phyloP scores from a whole-genome alignment of 2,113 vertebrate genomes.

The Sarotherodon lohbergeri region DNA sequence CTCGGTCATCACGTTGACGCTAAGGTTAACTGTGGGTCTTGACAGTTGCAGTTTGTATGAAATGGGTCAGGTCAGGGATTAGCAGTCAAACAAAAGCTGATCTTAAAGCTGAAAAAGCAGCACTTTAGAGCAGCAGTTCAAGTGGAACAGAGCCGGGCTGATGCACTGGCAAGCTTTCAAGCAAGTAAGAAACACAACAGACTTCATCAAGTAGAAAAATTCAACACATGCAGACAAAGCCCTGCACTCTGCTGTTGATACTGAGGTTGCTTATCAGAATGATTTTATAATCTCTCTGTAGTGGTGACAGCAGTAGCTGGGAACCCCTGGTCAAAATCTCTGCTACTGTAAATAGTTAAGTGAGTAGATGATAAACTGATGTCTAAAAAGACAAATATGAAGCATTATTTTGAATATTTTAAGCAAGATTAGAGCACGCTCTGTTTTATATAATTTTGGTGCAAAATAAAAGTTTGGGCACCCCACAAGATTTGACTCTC shows the following conservation, averaged over 20 bases:
- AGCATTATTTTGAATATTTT: neutral
- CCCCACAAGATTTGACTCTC: neutral
- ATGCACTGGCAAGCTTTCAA: neutral
- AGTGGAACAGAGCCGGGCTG: neutral
- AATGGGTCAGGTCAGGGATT: constrained; percentile 3
- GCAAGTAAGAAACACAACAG: neutral
- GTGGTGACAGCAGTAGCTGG: neutral
- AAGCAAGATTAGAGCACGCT: rapidly evolving
- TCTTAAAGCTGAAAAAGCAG: neutral
- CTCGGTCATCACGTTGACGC: neutral
- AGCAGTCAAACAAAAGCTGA: neutral
- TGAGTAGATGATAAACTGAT: neutral
- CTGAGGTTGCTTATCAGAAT: neutral
- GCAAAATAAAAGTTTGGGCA: neutral
- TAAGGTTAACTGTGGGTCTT: constrained; percentile 1
- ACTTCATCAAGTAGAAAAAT: neutral
- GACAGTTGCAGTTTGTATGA: neutral
- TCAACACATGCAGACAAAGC: neutral
- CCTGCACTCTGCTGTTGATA: neutral
- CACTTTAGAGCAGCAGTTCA: neutral
- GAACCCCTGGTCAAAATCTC: rapidly evolving
- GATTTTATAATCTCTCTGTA: neutral
- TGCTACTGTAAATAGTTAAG: neutral
- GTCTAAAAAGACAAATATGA: neutral
- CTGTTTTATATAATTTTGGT: neutral